A percentile compares a stretch with the other conserved stretches of the same genome.
Evolutionary conservation across 2,888 invertebrate genomes (phyloP).

Genomic region (Drosophila borborema): DNA sequence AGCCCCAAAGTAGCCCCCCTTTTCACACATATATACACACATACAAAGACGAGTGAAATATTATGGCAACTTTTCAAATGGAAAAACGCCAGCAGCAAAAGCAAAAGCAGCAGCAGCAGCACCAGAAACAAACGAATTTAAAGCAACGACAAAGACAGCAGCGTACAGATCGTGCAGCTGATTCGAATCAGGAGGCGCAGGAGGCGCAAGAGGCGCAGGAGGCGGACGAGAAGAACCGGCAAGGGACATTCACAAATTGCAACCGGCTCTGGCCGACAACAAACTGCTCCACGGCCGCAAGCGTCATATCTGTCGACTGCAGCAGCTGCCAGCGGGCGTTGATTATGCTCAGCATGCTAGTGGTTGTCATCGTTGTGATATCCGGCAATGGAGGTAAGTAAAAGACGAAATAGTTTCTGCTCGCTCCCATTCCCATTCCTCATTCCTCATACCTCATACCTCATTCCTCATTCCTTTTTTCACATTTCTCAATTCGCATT

Average conservation of each 20-base stretch:
- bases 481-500: constrained; percentile 2
- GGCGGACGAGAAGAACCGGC: not conserved
- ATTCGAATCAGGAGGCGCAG: constrained; percentile 4
- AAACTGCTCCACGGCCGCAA: constrained; percentile 24
- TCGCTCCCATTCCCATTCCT: not conserved
- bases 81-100: constrained; percentile 73
- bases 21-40: not conserved
- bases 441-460: not conserved
- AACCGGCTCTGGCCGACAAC: constrained; percentile 55
- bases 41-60: constrained; percentile 68
- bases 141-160: constrained; percentile 63
- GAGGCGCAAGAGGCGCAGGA: not conserved
- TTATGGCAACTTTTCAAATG: constrained; percentile 83
- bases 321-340: constrained; percentile 59
- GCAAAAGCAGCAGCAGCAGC: constrained; percentile 37
- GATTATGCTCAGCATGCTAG: constrained; percentile 82
- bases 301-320: constrained; percentile 37
- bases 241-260: constrained; percentile 44
- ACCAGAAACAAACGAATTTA: constrained; percentile 72
- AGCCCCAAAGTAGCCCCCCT: constrained; percentile 13
- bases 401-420: not conserved
- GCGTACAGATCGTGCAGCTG: constrained; percentile 11
- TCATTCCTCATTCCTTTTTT: not conserved
- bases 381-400: constrained; percentile 83
- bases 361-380: constrained; percentile 80